A percentile compares a stretch with the other conserved stretches of the same genome.
phyloP scores from a whole-genome alignment of 2,888 invertebrate genomes.

The Cataglyphis rosenhaueri region DNA sequence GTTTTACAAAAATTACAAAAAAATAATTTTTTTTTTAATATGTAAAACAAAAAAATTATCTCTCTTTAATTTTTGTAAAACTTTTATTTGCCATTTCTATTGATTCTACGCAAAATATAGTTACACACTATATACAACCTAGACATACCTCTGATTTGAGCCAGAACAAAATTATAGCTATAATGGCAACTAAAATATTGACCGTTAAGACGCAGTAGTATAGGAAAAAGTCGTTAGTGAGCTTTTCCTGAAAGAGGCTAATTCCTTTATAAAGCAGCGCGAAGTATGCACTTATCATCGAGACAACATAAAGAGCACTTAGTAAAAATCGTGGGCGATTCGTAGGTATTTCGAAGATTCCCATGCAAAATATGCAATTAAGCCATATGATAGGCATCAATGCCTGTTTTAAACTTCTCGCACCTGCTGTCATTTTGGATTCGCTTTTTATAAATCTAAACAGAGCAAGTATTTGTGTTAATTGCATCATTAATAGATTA shows the following conservation, averaged over 20 bases:
- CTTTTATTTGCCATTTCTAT: neutral
- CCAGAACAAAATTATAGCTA: slow-evolving; percentile 32
- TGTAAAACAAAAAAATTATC: neutral
- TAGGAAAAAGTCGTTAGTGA: neutral
- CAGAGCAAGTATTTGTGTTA: neutral
- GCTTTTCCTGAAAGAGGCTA: neutral
- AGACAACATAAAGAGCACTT: slow-evolving; percentile 6
- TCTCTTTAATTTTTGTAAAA: neutral
- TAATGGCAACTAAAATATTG: slow-evolving; percentile 12
- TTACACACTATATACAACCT: neutral
- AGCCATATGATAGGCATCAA: slow-evolving; percentile 35
- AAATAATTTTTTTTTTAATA: too few relatives aligned
- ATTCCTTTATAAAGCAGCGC: neutral
- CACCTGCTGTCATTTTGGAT: neutral
- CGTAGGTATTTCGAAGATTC: slow-evolving; percentile 46
- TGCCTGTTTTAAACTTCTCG: slow-evolving; percentile 20
- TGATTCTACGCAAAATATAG: neutral
- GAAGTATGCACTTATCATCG: slow-evolving; percentile 1
- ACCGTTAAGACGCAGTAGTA: neutral
- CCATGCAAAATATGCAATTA: slow-evolving; percentile 45
- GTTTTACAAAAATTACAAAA: too few relatives aligned
- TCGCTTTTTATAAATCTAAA: neutral
- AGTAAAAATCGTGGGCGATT: slow-evolving; percentile 28
- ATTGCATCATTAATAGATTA: neutral
- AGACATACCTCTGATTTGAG: slow-evolving; percentile 16